These are phyloP conservation scores for Zele albiditarsus DNA, from an alignment of 2,888 invertebrate genomes.

Conservation along the genomic window DNA sequence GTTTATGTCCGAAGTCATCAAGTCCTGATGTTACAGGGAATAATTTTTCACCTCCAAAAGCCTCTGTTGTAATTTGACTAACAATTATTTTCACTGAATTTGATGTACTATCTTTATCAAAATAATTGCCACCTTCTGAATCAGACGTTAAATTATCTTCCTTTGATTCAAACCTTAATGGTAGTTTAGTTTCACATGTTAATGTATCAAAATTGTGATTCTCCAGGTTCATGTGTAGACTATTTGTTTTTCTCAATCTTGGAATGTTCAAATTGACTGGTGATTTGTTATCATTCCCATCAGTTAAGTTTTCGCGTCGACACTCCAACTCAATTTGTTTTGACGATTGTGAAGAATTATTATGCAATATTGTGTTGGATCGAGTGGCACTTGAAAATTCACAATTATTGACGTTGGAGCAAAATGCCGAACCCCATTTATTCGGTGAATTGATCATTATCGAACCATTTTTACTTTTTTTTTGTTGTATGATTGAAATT, in stretches of 20 bases:
- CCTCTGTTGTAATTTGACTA: slow-evolving; percentile 55
- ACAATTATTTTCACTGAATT: slow-evolving; percentile 66
- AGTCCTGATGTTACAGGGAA: slow-evolving; percentile 41
- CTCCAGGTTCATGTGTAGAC: slow-evolving; percentile 62
- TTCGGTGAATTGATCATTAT: slow-evolving; percentile 29
- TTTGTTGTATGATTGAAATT: slow-evolving; percentile 57
- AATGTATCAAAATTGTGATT: slow-evolving; percentile 48
- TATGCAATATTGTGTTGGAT: slow-evolving; percentile 12
- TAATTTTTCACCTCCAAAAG: slow-evolving; percentile 48
- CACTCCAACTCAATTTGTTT: background rate
- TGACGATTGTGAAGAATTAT: background rate
- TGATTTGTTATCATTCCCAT: slow-evolving; percentile 3
- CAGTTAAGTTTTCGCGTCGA: background rate
- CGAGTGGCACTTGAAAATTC: slow-evolving; percentile 30
- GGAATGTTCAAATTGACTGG: slow-evolving; percentile 43
- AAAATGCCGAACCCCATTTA: slow-evolving; percentile 3
- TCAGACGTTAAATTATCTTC: slow-evolving; percentile 46
- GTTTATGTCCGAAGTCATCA: slow-evolving; percentile 51
- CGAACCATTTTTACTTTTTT: slow-evolving; percentile 53
- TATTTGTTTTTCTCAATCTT: slow-evolving; percentile 60
- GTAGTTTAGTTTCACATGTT: slow-evolving; percentile 48
- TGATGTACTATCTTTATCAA: slow-evolving; percentile 46
- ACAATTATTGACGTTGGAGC: slow-evolving; percentile 15
- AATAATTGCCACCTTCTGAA: slow-evolving; percentile 5
- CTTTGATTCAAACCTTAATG: slow-evolving; percentile 45